These are phyloP conservation scores for Idaea straminata DNA, from an alignment of 2,888 invertebrate genomes.

Conservation along the genomic window DNA sequence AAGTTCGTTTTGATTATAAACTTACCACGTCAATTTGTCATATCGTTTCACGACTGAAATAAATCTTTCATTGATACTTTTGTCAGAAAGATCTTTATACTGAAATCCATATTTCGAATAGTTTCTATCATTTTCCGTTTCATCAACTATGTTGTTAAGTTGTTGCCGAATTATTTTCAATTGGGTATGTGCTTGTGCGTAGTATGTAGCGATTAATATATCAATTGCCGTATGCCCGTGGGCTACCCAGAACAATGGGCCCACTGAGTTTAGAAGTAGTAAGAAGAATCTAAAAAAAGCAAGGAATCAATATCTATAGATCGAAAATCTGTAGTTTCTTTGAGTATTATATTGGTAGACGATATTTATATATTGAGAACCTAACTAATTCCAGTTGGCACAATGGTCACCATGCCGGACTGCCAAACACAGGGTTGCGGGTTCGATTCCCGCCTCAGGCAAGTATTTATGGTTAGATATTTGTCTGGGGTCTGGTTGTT, in stretches of 20 bases:
- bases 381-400: no score
- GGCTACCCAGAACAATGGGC: slow-evolving; percentile 34
- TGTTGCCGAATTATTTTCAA: slow-evolving; percentile 46
- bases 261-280: slow-evolving; percentile 31
- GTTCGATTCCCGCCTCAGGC: no score
- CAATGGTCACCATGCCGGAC: no score
- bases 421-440: no score
- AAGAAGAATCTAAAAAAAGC: slow-evolving; percentile 34
- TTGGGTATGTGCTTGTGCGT: slow-evolving; percentile 45
- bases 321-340: no score
- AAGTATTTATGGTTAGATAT: no score
- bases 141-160: slow-evolving; percentile 33
- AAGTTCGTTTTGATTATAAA: no score
- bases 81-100: slow-evolving; percentile 34
- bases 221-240: slow-evolving; percentile 42
- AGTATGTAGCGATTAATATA: slow-evolving; percentile 38
- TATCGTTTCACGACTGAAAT: slow-evolving; percentile 40
- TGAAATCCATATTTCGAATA: neutral
- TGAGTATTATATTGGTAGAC: no score
- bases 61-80: slow-evolving; percentile 31
- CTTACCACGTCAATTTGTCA: slow-evolving; percentile 42
- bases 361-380: no score
- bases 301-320: no score
- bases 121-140: neutral
- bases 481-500: no score